These are phyloP conservation scores for Leptoclinus maculatus DNA, from an alignment of 2,797 vertebrate species.

Conservation along the genomic window DNA sequence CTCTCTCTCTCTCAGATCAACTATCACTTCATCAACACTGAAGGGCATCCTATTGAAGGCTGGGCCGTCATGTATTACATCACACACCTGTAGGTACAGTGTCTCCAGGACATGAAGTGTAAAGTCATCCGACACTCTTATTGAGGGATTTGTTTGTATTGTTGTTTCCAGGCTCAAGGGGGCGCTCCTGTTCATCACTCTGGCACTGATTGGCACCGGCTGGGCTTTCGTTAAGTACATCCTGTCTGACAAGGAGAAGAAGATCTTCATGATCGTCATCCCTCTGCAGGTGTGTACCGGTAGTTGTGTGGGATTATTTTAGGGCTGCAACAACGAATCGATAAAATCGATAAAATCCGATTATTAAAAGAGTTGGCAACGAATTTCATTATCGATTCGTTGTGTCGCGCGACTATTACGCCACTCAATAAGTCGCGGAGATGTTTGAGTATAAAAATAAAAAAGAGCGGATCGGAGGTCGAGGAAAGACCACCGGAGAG, in stretches of 20 bases:
- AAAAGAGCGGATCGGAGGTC: too few relatives aligned
- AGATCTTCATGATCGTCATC: conserved; percentile 91
- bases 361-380: too few relatives aligned
- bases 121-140: not conserved
- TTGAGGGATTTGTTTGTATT: not conserved
- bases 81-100: conserved; percentile 86
- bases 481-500: too few relatives aligned
- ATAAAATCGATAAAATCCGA: too few relatives aligned
- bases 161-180: conserved; percentile 85
- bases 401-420: too few relatives aligned
- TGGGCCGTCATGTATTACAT: conserved; percentile 91
- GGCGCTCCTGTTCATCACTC: conserved; percentile 90
- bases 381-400: too few relatives aligned
- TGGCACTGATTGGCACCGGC: conserved; percentile 89
- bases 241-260: conserved; percentile 91
- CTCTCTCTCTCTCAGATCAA: conserved; percentile 82
- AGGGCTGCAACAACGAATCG: too few relatives aligned
- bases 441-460: too few relatives aligned
- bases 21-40: conserved; percentile 89
- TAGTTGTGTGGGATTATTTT: not conserved
- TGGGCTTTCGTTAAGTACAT: conserved; percentile 91
- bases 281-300: conserved; percentile 83
- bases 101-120: not conserved
- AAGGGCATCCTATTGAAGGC: conserved; percentile 88
- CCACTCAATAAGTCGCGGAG: too few relatives aligned